These are phyloP conservation scores for Myocastor coypus DNA, from an alignment of 2,113 vertebrate genomes.

Conservation along the genomic window DNA sequence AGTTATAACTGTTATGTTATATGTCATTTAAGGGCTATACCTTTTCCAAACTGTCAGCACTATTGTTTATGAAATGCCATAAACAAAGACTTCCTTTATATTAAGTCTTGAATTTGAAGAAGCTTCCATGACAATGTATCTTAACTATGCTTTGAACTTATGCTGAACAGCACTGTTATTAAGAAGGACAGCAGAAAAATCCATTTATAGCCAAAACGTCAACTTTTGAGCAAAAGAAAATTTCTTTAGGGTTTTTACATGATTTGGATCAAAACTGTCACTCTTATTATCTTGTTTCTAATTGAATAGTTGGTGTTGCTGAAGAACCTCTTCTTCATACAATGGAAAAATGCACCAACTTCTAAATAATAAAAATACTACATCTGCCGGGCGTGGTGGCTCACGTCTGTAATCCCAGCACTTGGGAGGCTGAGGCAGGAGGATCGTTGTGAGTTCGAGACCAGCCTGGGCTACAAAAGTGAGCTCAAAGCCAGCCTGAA, in stretches of 20 bases:
- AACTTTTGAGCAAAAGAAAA: constrained; percentile 46
- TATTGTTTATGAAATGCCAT: constrained; percentile 56
- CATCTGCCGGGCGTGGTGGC: too few species aligned
- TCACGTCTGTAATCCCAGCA: too few species aligned
- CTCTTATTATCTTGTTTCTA: constrained; percentile 52
- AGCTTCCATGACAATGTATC: constrained; percentile 71
- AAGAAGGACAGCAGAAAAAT: constrained; percentile 62
- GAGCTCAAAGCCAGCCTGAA: too few species aligned
- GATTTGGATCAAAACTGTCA: constrained; percentile 21
- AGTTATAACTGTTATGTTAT: constrained; percentile 51
- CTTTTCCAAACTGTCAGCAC: constrained; percentile 58
- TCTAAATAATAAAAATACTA: background rate
- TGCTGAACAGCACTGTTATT: constrained; percentile 63
- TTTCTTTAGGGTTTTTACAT: background rate
- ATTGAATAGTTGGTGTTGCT: background rate
- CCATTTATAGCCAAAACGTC: constrained; percentile 48
- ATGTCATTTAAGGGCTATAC: constrained; percentile 62
- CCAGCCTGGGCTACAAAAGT: too few species aligned
- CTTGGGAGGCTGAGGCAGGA: too few species aligned
- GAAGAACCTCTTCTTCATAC: constrained; percentile 12
- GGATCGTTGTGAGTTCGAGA: too few species aligned
- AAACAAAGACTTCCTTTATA: constrained; percentile 72
- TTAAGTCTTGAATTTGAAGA: constrained; percentile 75
- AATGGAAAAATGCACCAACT: background rate
- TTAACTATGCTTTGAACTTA: constrained; percentile 71